Base-by-base conservation (phyloP, 37 sponge, comb jelly and placozoan genomes). In the Halichondria panicea region DNA sequence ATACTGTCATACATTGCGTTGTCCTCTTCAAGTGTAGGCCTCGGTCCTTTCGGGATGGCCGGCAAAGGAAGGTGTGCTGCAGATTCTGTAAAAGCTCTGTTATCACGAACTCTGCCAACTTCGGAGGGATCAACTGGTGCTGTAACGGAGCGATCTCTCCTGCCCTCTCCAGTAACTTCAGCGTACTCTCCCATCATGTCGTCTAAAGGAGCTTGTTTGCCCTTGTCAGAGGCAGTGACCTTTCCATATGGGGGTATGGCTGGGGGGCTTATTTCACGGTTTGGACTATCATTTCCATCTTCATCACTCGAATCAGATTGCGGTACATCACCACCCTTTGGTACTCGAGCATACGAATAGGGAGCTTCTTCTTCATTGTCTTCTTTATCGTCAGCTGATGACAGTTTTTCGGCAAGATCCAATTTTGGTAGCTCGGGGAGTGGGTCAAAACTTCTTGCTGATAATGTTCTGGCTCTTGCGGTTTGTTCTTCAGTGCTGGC, bases 1-100 rank as follows among this genome's bases (percentile, higher is more conserved):
- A 84, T 77, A 33, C 56, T 77, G 37, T 84, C 85, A 36, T 78
- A 85, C 52, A 64, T 66, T 18, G 30, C 68, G 24, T 61, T 45
- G 1, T 70, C 55, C 1, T 61, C 63, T 21, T 55, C 48, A 5
- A 38, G 41, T 25, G 31, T 19, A 4, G 21, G 22, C 2, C 18
- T 37, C 22, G 24, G 2, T 25, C 68, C 44, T 0, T 35, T 18
- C 0, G 87, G 87, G 27, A 80, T 57, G 21, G 24, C 54, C 21
- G 87, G 81, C 11, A 79, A 69, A 19, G 81, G 87, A 19, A 68
- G 43, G 54, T 68, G 74, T 39, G 69, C 34, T 0, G 75, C 68
- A 8, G 80, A 70, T 0, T 69, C 61, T 41, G 84, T 63, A 0
- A 30, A 15, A 2, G 70, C 37, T 13, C 73, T 40, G 24, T 38